Conservation (phyloP, 2,888 invertebrate species). For the Epinotia demarniana region DNA sequence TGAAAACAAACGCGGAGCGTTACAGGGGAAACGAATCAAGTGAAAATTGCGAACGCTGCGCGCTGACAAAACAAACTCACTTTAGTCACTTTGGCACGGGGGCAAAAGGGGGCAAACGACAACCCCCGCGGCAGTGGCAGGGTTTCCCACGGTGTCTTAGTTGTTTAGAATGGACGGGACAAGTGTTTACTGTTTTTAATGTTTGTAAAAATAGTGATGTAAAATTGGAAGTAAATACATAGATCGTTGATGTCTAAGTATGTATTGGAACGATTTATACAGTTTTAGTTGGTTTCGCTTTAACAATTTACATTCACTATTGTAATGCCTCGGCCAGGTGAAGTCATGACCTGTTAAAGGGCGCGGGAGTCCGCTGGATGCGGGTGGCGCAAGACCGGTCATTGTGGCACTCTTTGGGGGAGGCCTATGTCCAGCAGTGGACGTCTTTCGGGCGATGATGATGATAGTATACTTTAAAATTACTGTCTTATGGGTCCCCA, state of each 20-base stretch:
- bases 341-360: too few relatives aligned
- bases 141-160: constrained; percentile 40
- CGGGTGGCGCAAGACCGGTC: too few relatives aligned
- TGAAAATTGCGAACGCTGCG: constrained; percentile 35
- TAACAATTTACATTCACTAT: too few relatives aligned
- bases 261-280: too few relatives aligned
- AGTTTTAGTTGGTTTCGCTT: too few relatives aligned
- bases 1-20: constrained; percentile 41
- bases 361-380: too few relatives aligned
- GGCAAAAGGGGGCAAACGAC: neutral
- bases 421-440: too few relatives aligned
- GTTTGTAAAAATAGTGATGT: constrained; percentile 5
- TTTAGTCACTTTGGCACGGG: constrained; percentile 14
- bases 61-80: constrained; percentile 38
- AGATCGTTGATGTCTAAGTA: constrained; percentile 12
- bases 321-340: too few relatives aligned
- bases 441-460: too few relatives aligned
- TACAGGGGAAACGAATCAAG: constrained; percentile 44
- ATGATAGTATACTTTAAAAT: too few relatives aligned
- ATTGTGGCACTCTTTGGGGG: too few relatives aligned
- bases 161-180: constrained; percentile 20
- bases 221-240: neutral
- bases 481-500: too few relatives aligned
- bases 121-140: constrained; percentile 30
- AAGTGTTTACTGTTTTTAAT: constrained; percentile 22